phyloP scores from a whole-genome alignment of 2,113 vertebrate genomes.

The Azemiops feae region DNA sequence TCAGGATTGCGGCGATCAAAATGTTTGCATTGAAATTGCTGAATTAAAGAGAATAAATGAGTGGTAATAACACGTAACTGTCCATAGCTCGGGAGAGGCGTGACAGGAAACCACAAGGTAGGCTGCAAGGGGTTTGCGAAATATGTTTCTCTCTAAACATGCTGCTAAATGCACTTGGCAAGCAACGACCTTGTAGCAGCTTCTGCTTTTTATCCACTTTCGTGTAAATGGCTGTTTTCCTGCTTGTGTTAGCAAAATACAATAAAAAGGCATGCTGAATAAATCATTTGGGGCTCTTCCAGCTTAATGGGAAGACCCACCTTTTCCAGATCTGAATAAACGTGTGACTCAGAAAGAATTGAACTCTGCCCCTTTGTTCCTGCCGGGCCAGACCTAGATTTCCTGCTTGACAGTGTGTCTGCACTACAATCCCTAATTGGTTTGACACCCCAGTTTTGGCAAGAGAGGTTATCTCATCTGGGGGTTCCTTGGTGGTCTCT shows the following conservation, averaged over 20 bases:
- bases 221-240: background rate
- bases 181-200: background rate
- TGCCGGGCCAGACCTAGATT: background rate
- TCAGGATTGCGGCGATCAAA: background rate
- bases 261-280: background rate
- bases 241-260: background rate
- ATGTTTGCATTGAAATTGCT: background rate
- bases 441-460: background rate
- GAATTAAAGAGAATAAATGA: background rate
- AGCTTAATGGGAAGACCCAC: background rate
- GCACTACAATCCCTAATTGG: background rate
- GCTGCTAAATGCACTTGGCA: background rate
- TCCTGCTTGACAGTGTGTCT: background rate
- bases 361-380: background rate
- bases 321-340: background rate
- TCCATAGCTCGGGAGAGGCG: background rate
- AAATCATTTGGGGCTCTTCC: background rate
- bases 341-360: background rate
- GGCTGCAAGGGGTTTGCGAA: background rate
- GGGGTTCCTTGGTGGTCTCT: background rate
- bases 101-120: background rate
- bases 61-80: background rate
- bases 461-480: background rate
- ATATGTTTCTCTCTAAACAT: background rate
- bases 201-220: background rate